Conservation (phyloP, 2,888 invertebrate genomes). For the Yponomeuta cagnagella region DNA sequence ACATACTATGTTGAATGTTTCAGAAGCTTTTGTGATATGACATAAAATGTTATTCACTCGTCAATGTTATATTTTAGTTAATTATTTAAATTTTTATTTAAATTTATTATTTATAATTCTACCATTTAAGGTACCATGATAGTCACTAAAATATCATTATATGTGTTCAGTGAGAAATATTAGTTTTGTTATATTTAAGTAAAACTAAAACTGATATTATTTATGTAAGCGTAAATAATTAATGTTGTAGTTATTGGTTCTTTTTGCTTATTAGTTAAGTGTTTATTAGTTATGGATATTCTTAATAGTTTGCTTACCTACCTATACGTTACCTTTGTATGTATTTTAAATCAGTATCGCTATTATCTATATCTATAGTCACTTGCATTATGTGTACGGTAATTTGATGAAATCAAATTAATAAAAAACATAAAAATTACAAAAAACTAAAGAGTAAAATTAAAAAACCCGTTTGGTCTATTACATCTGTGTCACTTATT, state of each 20-base stretch:
- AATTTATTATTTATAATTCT: slow-evolving; percentile 9
- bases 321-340: background rate
- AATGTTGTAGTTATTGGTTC: no score
- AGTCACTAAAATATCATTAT: slow-evolving; percentile 20
- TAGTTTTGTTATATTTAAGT: slow-evolving; percentile 30
- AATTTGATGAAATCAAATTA: no score
- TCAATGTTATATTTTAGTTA: slow-evolving; percentile 19
- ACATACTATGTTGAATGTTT: no score
- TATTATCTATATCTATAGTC: no score
- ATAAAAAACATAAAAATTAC: no score
- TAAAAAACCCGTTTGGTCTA: no score
- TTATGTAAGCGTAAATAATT: background rate
- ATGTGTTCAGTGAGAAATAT: slow-evolving; percentile 64
- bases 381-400: no score
- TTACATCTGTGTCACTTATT: background rate
- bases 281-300: background rate
- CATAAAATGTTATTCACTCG: slow-evolving; percentile 12
- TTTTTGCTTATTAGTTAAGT: no score
- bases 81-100: slow-evolving; percentile 17
- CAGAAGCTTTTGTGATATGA: slow-evolving; percentile 6
- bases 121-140: background rate
- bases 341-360: background rate
- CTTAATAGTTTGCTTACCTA: background rate
- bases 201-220: slow-evolving; percentile 4
- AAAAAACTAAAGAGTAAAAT: no score